A percentile compares a stretch with the other conserved stretches of the same genome.
These are phyloP conservation scores for Rattus rattus DNA, from an alignment of 2,113 vertebrate genomes.

Conservation along the genomic window DNA sequence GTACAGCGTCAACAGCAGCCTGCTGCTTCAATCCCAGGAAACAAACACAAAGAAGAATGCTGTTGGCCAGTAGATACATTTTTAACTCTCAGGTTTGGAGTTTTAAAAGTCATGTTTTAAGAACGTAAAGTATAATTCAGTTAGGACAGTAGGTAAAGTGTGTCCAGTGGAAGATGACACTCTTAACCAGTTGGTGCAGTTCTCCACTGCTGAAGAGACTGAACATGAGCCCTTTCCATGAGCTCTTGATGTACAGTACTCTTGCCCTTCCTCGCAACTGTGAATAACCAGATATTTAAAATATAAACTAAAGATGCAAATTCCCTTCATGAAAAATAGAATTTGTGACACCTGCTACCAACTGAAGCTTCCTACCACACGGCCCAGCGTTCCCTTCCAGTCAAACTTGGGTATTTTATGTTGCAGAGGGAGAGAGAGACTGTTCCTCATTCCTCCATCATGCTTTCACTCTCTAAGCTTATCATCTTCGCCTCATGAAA, in stretches of 20 bases:
- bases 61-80: background rate
- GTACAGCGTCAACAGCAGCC: background rate
- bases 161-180: background rate
- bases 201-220: background rate
- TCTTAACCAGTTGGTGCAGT: background rate
- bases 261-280: background rate
- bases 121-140: background rate
- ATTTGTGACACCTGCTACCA: background rate
- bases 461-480: background rate
- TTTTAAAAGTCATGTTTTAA: background rate
- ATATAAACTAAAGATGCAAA: conserved; percentile 13
- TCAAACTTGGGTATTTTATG: background rate
- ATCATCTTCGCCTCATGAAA: background rate
- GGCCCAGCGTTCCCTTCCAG: background rate
- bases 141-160: background rate
- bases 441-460: background rate
- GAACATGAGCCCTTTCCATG: background rate
- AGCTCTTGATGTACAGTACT: background rate
- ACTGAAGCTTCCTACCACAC: background rate
- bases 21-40: background rate
- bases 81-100: background rate
- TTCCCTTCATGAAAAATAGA: background rate
- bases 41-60: background rate
- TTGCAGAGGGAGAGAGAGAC: too few relatives aligned
- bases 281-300: conserved; percentile 6